phyloP scores from a whole-genome alignment of 2,797 vertebrate genomes.

The Coracias cyanogaster region DNA sequence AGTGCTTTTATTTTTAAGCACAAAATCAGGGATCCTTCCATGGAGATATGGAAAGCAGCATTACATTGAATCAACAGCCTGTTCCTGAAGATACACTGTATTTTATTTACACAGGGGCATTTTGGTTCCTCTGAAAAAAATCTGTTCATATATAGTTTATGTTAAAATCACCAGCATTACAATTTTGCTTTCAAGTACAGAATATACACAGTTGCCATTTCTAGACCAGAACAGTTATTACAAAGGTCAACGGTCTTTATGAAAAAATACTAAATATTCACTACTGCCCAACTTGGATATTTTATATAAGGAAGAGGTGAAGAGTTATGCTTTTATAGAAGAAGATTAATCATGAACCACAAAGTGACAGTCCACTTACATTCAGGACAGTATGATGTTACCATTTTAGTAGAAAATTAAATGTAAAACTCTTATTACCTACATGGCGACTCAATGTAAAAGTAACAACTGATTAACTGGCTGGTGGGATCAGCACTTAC shows the following conservation, averaged over 20 bases:
- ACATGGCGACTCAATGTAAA: not conserved
- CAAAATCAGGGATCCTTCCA: not conserved
- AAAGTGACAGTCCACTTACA: not conserved
- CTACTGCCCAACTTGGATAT: not conserved
- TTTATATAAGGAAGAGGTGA: not conserved
- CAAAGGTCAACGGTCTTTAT: not conserved
- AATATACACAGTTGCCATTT: not conserved
- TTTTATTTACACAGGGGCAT: not conserved
- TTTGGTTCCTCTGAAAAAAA: not conserved
- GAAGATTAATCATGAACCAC: not conserved
- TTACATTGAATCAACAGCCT: not conserved
- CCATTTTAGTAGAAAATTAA: not conserved
- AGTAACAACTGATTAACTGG: not conserved
- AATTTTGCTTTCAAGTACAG: not conserved
- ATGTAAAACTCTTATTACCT: not conserved
- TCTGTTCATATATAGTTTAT: not conserved
- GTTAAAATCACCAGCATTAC: not conserved
- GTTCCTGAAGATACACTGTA: not conserved
- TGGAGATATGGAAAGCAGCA: not conserved
- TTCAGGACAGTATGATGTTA: not conserved
- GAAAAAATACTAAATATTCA: not conserved
- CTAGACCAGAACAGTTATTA: not conserved
- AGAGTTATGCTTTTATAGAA: not conserved
- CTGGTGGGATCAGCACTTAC: not conserved
- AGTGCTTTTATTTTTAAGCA: not conserved